These are phyloP conservation scores for Belonocnema kinseyi DNA, from an alignment of 1,140 invertebrate genomes.

Conservation along the genomic window DNA sequence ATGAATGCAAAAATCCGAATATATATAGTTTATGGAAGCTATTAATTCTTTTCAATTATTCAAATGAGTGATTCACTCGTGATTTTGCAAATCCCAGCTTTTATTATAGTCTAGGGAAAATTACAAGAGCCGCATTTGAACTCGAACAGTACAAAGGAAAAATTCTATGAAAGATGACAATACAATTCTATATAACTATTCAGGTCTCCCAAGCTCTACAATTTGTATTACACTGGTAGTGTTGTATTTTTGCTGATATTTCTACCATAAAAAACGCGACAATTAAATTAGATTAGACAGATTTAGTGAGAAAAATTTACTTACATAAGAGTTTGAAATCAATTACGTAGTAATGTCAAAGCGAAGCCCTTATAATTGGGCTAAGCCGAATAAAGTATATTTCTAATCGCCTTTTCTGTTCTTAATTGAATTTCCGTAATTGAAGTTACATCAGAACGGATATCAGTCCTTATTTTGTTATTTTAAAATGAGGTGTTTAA, in stretches of 20 bases:
- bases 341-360: background rate
- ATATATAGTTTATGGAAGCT: too few relatives aligned
- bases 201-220: background rate
- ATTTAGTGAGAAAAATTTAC: background rate
- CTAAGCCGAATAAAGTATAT: slow-evolving; percentile 8
- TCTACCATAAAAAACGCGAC: slow-evolving; percentile 3
- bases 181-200: background rate
- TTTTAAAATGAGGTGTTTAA: background rate
- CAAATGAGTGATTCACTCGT: too few relatives aligned
- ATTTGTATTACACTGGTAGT: background rate
- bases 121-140: background rate
- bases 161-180: slow-evolving; percentile 7
- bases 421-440: slow-evolving; percentile 24
- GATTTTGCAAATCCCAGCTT: too few relatives aligned
- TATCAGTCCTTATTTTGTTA: background rate
- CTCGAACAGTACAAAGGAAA: background rate
- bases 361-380: slow-evolving; percentile 3
- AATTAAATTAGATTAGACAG: slow-evolving; percentile 3
- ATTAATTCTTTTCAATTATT: too few relatives aligned
- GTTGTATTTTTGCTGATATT: background rate
- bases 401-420: background rate
- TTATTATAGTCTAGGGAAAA: background rate
- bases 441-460: background rate
- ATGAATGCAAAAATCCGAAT: too few relatives aligned
- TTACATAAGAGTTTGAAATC: slow-evolving; percentile 15